Evolutionary conservation across 2,888 invertebrate species (phyloP).

Genomic region (Tineola bisselliella): DNA sequence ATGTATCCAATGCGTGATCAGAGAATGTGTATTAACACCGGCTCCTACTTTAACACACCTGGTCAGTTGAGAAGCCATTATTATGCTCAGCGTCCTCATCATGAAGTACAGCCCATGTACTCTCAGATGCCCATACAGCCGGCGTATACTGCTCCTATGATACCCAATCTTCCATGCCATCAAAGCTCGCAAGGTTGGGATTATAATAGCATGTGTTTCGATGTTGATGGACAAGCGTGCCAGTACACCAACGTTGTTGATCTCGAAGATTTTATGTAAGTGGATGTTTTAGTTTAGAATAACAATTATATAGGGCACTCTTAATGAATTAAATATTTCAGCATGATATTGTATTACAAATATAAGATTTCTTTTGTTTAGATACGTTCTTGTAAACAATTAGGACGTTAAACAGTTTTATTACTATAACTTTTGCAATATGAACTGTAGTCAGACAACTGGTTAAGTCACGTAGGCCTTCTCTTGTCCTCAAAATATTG

Average conservation of each 20-base stretch:
- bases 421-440: neutral
- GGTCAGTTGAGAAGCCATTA: constrained; percentile 8
- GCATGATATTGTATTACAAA: neutral
- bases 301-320: neutral
- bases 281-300: constrained; percentile 22
- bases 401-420: neutral
- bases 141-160: constrained; percentile 28
- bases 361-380: neutral
- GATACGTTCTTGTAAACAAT: neutral
- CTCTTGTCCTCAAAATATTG: neutral
- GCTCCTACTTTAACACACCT: constrained; percentile 20
- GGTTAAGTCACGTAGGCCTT: neutral
- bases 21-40: constrained; percentile 34
- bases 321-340: no score
- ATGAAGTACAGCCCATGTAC: constrained; percentile 25
- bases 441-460: neutral
- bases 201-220: constrained; percentile 72
- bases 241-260: constrained; percentile 74
- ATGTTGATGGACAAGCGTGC: constrained; percentile 72
- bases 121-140: constrained; percentile 20
- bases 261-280: constrained; percentile 82
- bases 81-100: constrained; percentile 17
- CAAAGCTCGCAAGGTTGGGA: constrained; percentile 63
- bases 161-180: constrained; percentile 58
- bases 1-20: constrained; percentile 17